Conservation (phyloP, 2,888 invertebrate species). For the Ichneumoninae sp. region DNA sequence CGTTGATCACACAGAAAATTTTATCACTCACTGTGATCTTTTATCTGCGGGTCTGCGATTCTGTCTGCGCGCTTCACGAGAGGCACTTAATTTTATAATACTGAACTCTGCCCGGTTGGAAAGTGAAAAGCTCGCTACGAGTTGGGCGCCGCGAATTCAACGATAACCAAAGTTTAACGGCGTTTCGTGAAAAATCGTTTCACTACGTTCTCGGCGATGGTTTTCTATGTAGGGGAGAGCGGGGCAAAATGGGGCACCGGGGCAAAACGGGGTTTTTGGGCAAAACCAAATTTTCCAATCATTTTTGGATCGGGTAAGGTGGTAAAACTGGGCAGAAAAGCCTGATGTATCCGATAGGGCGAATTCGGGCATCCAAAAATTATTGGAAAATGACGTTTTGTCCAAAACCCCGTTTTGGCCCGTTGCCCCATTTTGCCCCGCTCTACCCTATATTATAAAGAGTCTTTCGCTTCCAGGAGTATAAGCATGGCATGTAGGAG, state of each 20-base stretch:
- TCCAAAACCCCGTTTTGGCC: too few relatives aligned
- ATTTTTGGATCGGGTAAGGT: too few relatives aligned
- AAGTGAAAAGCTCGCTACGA: constrained; percentile 6
- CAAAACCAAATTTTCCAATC: too few relatives aligned
- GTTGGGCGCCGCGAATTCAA: constrained; percentile 42
- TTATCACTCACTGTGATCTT: background rate
- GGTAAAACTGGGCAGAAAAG: too few relatives aligned
- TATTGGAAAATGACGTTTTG: too few relatives aligned
- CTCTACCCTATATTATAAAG: background rate
- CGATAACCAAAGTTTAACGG: constrained; percentile 55
- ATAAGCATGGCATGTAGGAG: constrained; percentile 3
- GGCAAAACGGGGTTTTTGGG: too few relatives aligned
- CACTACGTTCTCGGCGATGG: constrained; percentile 1
- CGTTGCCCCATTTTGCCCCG: too few relatives aligned
- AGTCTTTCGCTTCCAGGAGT: background rate
- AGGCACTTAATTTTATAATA: constrained; percentile 42
- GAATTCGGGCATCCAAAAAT: too few relatives aligned
- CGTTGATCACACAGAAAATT: background rate
- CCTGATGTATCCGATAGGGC: too few relatives aligned
- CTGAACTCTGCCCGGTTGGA: constrained; percentile 21
- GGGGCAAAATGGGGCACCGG: too few relatives aligned
- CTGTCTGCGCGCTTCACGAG: background rate
- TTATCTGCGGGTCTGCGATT: constrained; percentile 44
- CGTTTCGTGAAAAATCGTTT: constrained; percentile 5
- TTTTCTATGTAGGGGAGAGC: background rate